phyloP scores from a whole-genome alignment of 2,888 invertebrate species.

The Pollenia angustigena region DNA sequence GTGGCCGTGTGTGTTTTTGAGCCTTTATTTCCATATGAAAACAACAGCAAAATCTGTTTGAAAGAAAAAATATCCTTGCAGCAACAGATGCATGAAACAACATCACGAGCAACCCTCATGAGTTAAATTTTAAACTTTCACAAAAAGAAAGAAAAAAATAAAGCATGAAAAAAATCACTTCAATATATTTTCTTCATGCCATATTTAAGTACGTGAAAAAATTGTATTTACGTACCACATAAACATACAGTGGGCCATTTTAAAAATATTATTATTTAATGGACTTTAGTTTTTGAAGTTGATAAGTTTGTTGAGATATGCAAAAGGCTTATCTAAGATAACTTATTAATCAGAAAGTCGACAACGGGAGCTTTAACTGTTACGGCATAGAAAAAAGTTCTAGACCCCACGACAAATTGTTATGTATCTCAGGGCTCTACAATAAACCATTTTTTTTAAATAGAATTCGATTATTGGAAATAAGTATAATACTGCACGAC shows the following conservation, averaged over 20 bases:
- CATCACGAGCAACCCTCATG: conserved; percentile 79
- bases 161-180: conserved; percentile 61
- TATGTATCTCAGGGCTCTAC: no score
- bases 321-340: no score
- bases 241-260: conserved; percentile 30
- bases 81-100: conserved; percentile 81
- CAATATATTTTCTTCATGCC: conserved; percentile 55
- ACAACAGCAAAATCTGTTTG: conserved; percentile 14
- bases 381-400: no score
- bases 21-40: conserved; percentile 66
- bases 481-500: no score
- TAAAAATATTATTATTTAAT: not conserved
- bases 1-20: conserved; percentile 3
- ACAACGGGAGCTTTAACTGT: no score
- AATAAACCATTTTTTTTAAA: no score
- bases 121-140: conserved; percentile 74
- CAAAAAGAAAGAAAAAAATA: conserved; percentile 25
- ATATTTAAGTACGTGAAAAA: conserved; percentile 45
- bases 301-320: no score
- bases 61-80: conserved; percentile 66
- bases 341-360: no score
- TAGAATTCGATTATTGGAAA: no score
- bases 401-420: no score
- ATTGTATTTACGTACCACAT: conserved; percentile 17
- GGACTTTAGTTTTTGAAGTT: no score